Percentiles rank a stretch among this genome's conserved stretches.
These are phyloP conservation scores for Turdus rufiventris DNA, from an alignment of 2,113 vertebrate species.

Conservation along the genomic window DNA sequence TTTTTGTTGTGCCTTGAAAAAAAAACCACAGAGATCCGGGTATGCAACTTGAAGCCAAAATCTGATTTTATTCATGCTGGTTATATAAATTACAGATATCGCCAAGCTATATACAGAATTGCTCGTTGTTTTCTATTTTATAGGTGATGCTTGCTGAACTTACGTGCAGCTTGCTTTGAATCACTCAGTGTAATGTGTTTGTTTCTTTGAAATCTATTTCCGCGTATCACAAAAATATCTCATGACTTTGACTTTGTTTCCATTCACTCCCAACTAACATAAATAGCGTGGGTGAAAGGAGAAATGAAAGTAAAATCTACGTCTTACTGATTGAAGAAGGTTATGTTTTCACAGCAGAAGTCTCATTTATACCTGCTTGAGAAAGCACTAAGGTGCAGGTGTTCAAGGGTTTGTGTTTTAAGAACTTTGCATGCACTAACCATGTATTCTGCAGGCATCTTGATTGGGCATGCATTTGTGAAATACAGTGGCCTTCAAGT, in stretches of 20 bases:
- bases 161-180: neutral
- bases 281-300: neutral
- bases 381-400: neutral
- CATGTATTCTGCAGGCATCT: neutral
- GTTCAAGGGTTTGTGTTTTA: neutral
- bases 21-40: neutral
- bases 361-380: neutral
- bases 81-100: conserved; percentile 34
- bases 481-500: neutral
- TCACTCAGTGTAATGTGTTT: neutral
- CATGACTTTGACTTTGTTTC: neutral
- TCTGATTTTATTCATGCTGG: conserved; percentile 13
- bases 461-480: neutral
- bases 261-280: fast-evolving
- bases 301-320: neutral
- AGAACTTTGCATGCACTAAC: neutral
- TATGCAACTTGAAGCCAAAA: neutral
- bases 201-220: neutral
- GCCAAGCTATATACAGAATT: neutral
- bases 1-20: neutral
- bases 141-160: neutral
- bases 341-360: neutral
- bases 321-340: neutral
- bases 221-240: neutral
- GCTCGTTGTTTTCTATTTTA: neutral